Conservation (phyloP, 2,888 invertebrate genomes). For the Leuctra nigra region DNA sequence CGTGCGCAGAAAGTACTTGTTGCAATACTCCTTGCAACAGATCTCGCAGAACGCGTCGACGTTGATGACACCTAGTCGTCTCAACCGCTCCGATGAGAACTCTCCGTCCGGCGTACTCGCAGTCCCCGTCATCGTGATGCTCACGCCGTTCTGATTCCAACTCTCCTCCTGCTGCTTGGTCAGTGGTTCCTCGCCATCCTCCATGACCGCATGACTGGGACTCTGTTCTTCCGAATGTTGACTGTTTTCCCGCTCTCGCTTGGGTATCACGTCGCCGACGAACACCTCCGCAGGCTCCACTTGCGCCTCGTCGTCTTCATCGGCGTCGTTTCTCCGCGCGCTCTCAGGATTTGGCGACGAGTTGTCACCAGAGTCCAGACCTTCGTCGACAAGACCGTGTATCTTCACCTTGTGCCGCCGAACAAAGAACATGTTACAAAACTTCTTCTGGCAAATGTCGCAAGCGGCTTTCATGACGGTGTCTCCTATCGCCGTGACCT, state of each 20-base stretch:
- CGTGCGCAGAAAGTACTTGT: constrained; percentile 85
- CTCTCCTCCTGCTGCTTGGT: not conserved
- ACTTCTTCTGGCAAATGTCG: constrained; percentile 66
- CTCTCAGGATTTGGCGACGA: constrained; percentile 31
- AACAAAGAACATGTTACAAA: constrained; percentile 64
- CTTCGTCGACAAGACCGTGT: constrained; percentile 47
- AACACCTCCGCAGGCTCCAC: not conserved
- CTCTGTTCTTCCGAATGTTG: not conserved
- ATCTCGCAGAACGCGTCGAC: constrained; percentile 91
- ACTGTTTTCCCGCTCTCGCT: no score
- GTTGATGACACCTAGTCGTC: constrained; percentile 72
- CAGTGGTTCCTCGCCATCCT: not conserved
- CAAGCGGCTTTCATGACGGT: constrained; percentile 45
- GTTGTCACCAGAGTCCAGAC: constrained; percentile 35
- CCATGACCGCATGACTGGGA: not conserved
- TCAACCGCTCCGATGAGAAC: constrained; percentile 64
- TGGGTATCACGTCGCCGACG: no score
- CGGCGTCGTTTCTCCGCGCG: constrained; percentile 17
- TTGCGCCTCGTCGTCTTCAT: not conserved
- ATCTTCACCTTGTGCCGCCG: constrained; percentile 61
- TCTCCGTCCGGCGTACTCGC: constrained; percentile 31
- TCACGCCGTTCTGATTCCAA: not conserved
- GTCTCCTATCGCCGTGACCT: not conserved
- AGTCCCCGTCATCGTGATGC: not conserved
- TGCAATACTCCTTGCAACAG: constrained; percentile 89